phyloP scores from a whole-genome alignment of 2,797 vertebrate species.

The Lycodopsis pacificus region DNA sequence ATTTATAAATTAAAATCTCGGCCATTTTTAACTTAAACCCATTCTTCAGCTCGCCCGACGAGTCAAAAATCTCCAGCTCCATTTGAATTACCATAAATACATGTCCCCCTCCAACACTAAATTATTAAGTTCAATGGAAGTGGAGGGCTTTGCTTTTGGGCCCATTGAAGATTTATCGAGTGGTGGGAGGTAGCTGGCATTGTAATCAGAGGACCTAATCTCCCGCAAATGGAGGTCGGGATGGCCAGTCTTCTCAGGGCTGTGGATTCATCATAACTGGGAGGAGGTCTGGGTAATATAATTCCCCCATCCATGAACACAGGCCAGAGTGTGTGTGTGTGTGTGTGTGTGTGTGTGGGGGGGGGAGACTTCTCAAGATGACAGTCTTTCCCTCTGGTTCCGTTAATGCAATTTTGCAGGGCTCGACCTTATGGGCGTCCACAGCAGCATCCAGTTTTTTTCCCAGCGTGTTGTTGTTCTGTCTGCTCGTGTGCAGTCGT shows the following conservation, averaged over 20 bases:
- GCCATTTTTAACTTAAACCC: constrained; percentile 61
- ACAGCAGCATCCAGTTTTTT: constrained; percentile 4
- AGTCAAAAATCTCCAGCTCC: constrained; percentile 58
- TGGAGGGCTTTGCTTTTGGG: constrained; percentile 77
- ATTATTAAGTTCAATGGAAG: constrained; percentile 86
- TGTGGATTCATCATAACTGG: constrained; percentile 81
- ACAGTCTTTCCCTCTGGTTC: constrained; percentile 63
- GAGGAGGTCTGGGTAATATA: constrained; percentile 80
- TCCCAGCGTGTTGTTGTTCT: constrained; percentile 44
- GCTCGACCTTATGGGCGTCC: constrained; percentile 56
- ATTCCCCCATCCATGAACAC: constrained; percentile 69
- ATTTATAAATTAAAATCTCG: constrained; percentile 51
- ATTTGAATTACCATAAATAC: constrained; percentile 79
- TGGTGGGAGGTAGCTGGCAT: constrained; percentile 83
- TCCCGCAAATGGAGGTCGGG: constrained; percentile 81
- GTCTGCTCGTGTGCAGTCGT: constrained; percentile 24
- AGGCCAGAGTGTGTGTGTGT: constrained; percentile 22
- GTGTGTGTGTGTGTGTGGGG: not conserved
- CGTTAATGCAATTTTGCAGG: constrained; percentile 64
- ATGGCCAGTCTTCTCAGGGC: constrained; percentile 77
- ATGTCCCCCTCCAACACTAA: constrained; percentile 71
- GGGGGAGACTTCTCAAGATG: constrained; percentile 55
- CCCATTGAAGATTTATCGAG: constrained; percentile 85
- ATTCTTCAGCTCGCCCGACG: constrained; percentile 58
- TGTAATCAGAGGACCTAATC: constrained; percentile 85